A percentile compares a stretch with the other conserved stretches of the same genome.
These are phyloP conservation scores for Troides oblongomaculatus DNA, from an alignment of 2,888 invertebrate genomes.

Conservation along the genomic window DNA sequence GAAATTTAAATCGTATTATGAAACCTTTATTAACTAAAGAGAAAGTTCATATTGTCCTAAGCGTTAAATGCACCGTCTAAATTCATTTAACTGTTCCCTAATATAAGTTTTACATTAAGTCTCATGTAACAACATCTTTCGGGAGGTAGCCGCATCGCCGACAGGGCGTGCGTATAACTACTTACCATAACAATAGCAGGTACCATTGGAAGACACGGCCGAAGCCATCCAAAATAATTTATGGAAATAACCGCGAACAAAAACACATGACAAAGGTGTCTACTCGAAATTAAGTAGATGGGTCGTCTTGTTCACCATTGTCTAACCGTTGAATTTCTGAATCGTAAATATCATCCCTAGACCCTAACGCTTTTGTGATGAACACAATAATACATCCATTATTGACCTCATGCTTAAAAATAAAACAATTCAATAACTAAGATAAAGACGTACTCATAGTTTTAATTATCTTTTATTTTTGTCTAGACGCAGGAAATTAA, in stretches of 20 bases:
- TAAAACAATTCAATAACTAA: neutral
- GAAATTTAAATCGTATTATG: constrained; percentile 15
- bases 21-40: neutral
- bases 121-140: neutral
- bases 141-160: constrained; percentile 56
- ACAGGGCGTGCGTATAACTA: constrained; percentile 61
- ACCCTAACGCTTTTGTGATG: constrained; percentile 37
- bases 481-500: neutral
- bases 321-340: constrained; percentile 60
- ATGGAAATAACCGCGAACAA: constrained; percentile 77
- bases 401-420: constrained; percentile 8
- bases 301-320: constrained; percentile 69
- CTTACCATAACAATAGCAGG: constrained; percentile 77
- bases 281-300: constrained; percentile 78
- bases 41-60: neutral
- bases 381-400: constrained; percentile 18
- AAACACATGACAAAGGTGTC: constrained; percentile 77
- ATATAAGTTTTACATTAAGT: neutral
- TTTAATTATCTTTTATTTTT: constrained; percentile 27
- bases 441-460: neutral
- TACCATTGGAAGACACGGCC: constrained; percentile 49
- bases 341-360: constrained; percentile 70
- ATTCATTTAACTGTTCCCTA: neutral
- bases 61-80: neutral
- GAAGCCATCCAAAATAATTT: constrained; percentile 71